Evolutionary conservation across 2,888 invertebrate genomes (phyloP), one percentile per base, ranked within the genome.

Genomic region (Spatulosminthurus flaviceps): DNA sequence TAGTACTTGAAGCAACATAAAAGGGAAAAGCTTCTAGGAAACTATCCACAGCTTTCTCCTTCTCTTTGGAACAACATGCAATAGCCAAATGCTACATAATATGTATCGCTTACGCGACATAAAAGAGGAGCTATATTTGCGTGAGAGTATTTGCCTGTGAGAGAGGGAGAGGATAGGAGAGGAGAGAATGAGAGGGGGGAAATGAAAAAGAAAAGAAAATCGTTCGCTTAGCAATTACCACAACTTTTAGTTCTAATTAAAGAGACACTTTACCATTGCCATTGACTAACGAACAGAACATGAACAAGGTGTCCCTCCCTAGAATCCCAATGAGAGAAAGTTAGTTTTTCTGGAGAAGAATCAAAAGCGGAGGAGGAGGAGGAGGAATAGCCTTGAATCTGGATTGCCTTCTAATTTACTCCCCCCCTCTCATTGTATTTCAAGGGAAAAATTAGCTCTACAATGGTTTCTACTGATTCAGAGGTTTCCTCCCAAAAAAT

Each of bases 401-500:
- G 29, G 42, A 75, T 75, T 75, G 66, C 75, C 75, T 75, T 75
- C 75, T 64, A 75, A 75, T 75, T 75, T 75, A 75, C 66, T 75
- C 64, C 64, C 21, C 34, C 66, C 66, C 64, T 41, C 21, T 9
- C 64, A 75, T 75, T 75, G 75, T 75, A 42, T 64, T 75, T 34
- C 75, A 28, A 64, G 22, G 41, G 21, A 66, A 75, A 75, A 75
- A 75, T 75, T 75, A 75, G 75, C 34, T 75, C 34, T 24, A 75
- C 75, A 64, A 75, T 75, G 22, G 22, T 64, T 74, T 64, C 26
- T 43, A 24, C 73, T 73, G 43, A 73, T 43, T 72, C 72, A 34
- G 5, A 73, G 43, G n/a, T 24, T 73, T 16, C 60, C 60, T 60
- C 60, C 60, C 60, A 60, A 2, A 2, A 9, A 21, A 60, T 16